Evolutionary conservation across 2,797 vertebrate genomes (phyloP).

Genomic region (Mormyrops boulengeri): DNA sequence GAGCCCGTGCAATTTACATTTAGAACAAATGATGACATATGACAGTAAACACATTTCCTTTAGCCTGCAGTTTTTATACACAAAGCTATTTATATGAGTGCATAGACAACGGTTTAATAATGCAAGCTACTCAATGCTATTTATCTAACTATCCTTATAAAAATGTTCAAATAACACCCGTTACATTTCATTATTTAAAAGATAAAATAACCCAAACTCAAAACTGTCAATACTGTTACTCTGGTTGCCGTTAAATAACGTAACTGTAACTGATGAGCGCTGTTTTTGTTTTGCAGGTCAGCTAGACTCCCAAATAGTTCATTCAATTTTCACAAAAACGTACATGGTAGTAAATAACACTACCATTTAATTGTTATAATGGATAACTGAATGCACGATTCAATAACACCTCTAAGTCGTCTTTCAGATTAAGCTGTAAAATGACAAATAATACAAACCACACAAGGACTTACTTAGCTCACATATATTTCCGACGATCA

Average conservation of each 20-base stretch:
- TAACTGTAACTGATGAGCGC: not conserved
- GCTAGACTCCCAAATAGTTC: not conserved
- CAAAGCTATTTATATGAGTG: not conserved
- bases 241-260: not conserved
- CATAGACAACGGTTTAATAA: not conserved
- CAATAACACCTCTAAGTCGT: not conserved
- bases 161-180: not conserved
- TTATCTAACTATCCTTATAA: not conserved
- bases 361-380: not conserved
- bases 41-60: not conserved
- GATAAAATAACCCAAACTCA: not conserved
- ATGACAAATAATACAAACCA: not conserved
- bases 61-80: not conserved
- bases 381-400: not conserved
- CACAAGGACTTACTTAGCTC: slow-evolving; percentile 5
- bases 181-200: not conserved
- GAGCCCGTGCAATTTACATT: not conserved
- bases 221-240: not conserved
- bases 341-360: not conserved
- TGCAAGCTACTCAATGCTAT: not conserved
- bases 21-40: not conserved
- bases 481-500: not conserved
- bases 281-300: not conserved
- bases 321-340: slow-evolving; percentile 14
- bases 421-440: not conserved